These are phyloP conservation scores for Punctoribates punctum DNA, from an alignment of 2,888 invertebrate genomes.

Conservation along the genomic window DNA sequence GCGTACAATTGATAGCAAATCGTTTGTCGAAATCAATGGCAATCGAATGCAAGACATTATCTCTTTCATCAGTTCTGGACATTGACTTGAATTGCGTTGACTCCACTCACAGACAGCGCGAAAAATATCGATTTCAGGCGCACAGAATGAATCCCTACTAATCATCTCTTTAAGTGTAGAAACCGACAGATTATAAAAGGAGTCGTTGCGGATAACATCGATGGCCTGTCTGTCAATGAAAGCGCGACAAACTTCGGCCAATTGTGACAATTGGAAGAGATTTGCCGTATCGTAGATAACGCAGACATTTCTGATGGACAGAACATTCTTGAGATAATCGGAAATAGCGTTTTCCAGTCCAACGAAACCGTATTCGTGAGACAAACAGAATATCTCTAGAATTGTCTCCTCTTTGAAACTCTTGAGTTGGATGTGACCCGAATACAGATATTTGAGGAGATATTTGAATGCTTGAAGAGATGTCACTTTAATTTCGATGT, in stretches of 20 bases:
- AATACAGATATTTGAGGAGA: constrained; percentile 91
- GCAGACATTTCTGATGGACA: constrained; percentile 85
- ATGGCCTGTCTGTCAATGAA: constrained; percentile 86
- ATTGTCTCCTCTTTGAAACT: constrained; percentile 61
- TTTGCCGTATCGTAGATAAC: constrained; percentile 89
- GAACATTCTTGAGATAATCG: constrained; percentile 81
- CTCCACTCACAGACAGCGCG: constrained; percentile 82
- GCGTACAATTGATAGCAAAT: constrained; percentile 81
- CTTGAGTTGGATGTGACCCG: constrained; percentile 66
- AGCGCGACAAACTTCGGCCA: constrained; percentile 73
- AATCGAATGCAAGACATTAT: constrained; percentile 62
- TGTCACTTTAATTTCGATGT: constrained; percentile 79
- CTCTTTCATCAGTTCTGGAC: constrained; percentile 37
- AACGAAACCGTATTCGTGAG: constrained; percentile 91
- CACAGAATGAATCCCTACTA: constrained; percentile 90
- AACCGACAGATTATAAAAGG: constrained; percentile 76
- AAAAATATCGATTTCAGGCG: constrained; percentile 92
- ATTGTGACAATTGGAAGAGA: constrained; percentile 61
- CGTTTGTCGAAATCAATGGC: constrained; percentile 79
- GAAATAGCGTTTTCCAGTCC: constrained; percentile 88
- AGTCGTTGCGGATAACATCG: constrained; percentile 76
- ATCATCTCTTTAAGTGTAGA: constrained; percentile 78
- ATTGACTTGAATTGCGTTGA: constrained; percentile 67
- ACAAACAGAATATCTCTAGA: constrained; percentile 70
- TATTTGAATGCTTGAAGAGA: constrained; percentile 79